A percentile compares a stretch with the other conserved stretches of the same genome.
Evolutionary conservation across 2,888 invertebrate species (phyloP).

Genomic region (Patella depressa): DNA sequence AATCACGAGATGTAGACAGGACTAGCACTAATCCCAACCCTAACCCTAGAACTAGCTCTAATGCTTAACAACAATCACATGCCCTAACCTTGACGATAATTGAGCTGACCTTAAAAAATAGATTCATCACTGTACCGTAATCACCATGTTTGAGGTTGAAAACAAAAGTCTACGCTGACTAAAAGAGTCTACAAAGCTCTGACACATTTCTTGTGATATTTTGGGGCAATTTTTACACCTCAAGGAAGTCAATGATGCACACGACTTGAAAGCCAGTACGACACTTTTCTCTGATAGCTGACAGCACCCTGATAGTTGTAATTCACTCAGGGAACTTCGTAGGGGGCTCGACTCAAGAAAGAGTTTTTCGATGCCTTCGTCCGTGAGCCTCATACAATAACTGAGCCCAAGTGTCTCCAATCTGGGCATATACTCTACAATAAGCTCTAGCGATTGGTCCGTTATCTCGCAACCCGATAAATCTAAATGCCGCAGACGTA

Average conservation of each 20-base stretch:
- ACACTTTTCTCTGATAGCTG: slow-evolving; percentile 45
- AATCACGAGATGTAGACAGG: too few species aligned
- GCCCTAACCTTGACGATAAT: too few species aligned
- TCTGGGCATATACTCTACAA: slow-evolving; percentile 64
- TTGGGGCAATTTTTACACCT: background rate
- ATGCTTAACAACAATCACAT: too few species aligned
- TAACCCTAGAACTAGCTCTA: too few species aligned
- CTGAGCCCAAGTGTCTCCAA: slow-evolving; percentile 85
- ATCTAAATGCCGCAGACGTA: slow-evolving; percentile 82
- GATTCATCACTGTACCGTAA: background rate
- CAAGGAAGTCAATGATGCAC: background rate
- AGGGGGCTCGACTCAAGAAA: slow-evolving; percentile 24
- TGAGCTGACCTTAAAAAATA: too few species aligned
- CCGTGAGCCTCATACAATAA: slow-evolving; percentile 89
- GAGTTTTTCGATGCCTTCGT: slow-evolving; percentile 82
- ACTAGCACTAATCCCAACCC: too few species aligned
- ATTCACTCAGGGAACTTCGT: slow-evolving; percentile 37
- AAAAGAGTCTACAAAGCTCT: background rate
- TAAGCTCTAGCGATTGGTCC: slow-evolving; percentile 81
- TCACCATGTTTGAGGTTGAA: background rate
- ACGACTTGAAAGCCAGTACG: background rate
- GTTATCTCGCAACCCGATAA: slow-evolving; percentile 91
- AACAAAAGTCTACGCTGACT: background rate
- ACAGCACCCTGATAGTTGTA: slow-evolving; percentile 48
- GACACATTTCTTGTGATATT: background rate